Evolutionary conservation across 2,113 vertebrate genomes (phyloP), one percentile per base, ranked within the genome.

Genomic region (Sciurus niger): DNA sequence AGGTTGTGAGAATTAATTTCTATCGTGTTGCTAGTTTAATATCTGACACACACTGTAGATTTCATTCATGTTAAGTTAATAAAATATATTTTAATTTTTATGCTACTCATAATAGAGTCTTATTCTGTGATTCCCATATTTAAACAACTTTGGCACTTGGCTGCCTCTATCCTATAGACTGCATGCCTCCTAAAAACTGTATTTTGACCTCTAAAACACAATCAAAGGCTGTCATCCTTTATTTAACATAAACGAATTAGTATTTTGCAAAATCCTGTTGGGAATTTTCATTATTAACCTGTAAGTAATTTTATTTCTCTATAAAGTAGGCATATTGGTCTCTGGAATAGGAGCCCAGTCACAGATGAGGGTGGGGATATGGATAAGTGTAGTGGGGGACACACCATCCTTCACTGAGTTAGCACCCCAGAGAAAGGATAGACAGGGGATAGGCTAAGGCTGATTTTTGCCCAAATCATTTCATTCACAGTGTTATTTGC

Each of bases 321-420:
- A 67, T 65, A 67, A 93, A 76, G 2, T 22, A 60, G n/a, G 1
- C 51, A 14, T 37, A 1, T 11, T 67, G 9, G 30, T 2, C 76
- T 34, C 6, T 24, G 12, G 2, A 8, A 2, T 5, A 0, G 6
- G 40, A 78, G 32, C 5, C 40, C n/a, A 88, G n/a, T 3, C 24
- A 43, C 6, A 85, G 22, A 48, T 34, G 7, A 0, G 2, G 3
- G 8, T 53, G 60, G 30, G 25, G 16, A 74, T 67, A 0, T 25
- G 28, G 3, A 4, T 65, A 18, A 5, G 0, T 1, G 67, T 4
- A 51, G 8, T 32, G 3, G 34, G 30, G 16, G 10, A 3, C 4
- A 10, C 14, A 32, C 1, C 10, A n/a, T 73, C 10, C 1, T 60
- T 67, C 32, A 14, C 2, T 74, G 84, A 55, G 8, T 48, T 2